phyloP scores from a whole-genome alignment of 2,888 invertebrate species.

The Tortrix viridana region DNA sequence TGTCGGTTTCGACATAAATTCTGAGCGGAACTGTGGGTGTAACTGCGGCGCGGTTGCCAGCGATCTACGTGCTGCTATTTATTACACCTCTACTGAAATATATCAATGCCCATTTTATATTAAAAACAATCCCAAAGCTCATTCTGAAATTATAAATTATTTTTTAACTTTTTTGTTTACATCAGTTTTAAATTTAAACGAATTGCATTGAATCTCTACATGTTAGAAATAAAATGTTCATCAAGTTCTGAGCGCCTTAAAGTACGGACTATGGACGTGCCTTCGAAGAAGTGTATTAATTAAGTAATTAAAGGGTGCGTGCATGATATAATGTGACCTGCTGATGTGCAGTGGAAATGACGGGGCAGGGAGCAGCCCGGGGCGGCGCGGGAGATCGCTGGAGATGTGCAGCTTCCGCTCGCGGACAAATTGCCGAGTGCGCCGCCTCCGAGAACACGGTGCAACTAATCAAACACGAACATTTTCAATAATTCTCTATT shows the following conservation, averaged over 20 bases:
- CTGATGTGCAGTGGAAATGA: slow-evolving; percentile 3
- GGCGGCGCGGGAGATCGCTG: slow-evolving; percentile 58
- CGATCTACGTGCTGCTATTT: slow-evolving; percentile 67
- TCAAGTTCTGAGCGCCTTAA: slow-evolving; percentile 7
- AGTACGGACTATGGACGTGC: neutral
- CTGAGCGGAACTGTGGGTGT: slow-evolving; percentile 81
- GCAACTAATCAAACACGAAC: slow-evolving; percentile 52
- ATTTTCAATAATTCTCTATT: no score
- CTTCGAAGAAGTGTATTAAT: slow-evolving; percentile 27
- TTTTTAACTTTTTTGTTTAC: neutral
- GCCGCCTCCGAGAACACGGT: slow-evolving; percentile 50
- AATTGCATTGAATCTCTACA: neutral
- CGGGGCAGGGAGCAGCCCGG: slow-evolving; percentile 19
- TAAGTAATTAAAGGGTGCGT: slow-evolving; percentile 38
- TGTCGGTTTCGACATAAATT: slow-evolving; percentile 82
- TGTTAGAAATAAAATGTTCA: neutral
- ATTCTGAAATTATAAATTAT: neutral
- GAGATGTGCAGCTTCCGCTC: slow-evolving; percentile 71
- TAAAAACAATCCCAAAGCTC: slow-evolving; percentile 53
- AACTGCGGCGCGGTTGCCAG: slow-evolving; percentile 73
- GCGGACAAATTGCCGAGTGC: slow-evolving; percentile 63
- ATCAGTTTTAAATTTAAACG: neutral
- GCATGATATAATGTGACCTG: slow-evolving; percentile 30
- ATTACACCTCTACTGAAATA: slow-evolving; percentile 71
- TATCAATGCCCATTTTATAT: slow-evolving; percentile 61